Evolutionary conservation across 2,888 invertebrate species (phyloP).

Genomic region (Cerastoderma edule): DNA sequence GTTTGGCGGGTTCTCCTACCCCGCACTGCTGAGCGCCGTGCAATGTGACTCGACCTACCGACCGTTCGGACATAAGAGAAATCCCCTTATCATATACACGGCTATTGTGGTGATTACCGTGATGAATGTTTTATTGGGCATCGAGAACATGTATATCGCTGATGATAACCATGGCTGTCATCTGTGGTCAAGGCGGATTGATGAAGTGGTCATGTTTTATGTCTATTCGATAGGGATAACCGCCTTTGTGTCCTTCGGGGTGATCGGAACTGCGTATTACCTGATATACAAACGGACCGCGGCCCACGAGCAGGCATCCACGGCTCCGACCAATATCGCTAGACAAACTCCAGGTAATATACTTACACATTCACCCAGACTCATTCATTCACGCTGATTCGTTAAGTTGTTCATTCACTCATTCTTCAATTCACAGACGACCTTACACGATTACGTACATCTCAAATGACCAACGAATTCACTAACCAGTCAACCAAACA

Average conservation of each 20-base stretch:
- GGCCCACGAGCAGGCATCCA: too few species aligned
- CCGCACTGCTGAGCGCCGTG: conserved; percentile 30
- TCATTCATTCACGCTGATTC: too few species aligned
- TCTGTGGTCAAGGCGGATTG: conserved; percentile 33
- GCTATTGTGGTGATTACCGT: not conserved
- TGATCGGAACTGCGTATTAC: conserved; percentile 30
- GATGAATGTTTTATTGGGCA: conserved; percentile 20
- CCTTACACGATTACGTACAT: too few species aligned
- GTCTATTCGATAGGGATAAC: conserved; percentile 26
- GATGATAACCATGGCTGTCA: conserved; percentile 41
- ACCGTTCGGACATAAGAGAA: conserved; percentile 1
- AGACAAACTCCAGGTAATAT: too few species aligned
- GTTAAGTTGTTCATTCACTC: too few species aligned
- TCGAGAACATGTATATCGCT: conserved; percentile 15
- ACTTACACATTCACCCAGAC: too few species aligned
- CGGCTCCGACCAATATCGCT: too few species aligned
- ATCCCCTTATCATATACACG: not conserved
- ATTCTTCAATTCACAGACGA: too few species aligned
- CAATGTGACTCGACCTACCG: conserved; percentile 33
- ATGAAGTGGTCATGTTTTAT: conserved; percentile 27
- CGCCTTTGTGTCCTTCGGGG: conserved; percentile 8
- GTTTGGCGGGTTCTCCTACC: conserved; percentile 36
- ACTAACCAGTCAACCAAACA: too few species aligned
- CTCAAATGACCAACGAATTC: too few species aligned
- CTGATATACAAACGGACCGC: conserved; percentile 27